Evolutionary conservation across 2,888 invertebrate genomes (phyloP).

Genomic region (Heteropelma amictum): DNA sequence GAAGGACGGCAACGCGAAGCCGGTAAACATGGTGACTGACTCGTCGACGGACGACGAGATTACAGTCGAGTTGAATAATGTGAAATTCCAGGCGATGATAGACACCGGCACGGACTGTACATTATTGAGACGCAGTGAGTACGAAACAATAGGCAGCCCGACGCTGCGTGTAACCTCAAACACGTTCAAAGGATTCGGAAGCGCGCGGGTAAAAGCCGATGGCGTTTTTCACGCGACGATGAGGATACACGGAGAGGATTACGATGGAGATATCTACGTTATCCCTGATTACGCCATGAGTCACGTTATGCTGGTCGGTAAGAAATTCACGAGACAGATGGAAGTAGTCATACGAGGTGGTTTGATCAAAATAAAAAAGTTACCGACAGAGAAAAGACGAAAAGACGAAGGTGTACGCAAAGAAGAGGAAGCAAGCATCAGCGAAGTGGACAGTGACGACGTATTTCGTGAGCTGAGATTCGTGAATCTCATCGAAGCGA

Average conservation of each 20-base stretch:
- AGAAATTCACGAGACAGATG: slow-evolving; percentile 26
- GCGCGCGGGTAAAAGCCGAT: neutral
- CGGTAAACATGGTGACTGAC: neutral
- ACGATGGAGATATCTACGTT: slow-evolving; percentile 19
- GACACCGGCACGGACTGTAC: slow-evolving; percentile 45
- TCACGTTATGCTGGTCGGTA: slow-evolving; percentile 26
- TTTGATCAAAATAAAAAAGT: slow-evolving; percentile 20
- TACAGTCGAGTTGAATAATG: slow-evolving; percentile 14
- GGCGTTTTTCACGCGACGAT: slow-evolving; percentile 29
- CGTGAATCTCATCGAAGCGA: slow-evolving; percentile 44
- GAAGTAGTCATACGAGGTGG: slow-evolving; percentile 29
- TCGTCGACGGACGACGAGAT: slow-evolving; percentile 21
- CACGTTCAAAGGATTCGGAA: slow-evolving; percentile 43
- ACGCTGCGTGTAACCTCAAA: slow-evolving; percentile 1
- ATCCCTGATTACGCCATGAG: slow-evolving; percentile 28
- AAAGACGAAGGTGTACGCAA: neutral
- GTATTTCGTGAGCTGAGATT: slow-evolving; percentile 1
- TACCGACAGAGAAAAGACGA: slow-evolving; percentile 39
- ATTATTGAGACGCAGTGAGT: slow-evolving; percentile 31
- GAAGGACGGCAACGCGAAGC: neutral
- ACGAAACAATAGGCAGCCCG: slow-evolving; percentile 41
- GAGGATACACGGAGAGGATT: slow-evolving; percentile 7
- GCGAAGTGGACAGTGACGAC: slow-evolving; percentile 41
- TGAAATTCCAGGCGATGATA: slow-evolving; percentile 33
- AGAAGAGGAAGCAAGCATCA: neutral